These are phyloP conservation scores for Phortica variegata DNA, from an alignment of 1,140 invertebrate species.

Conservation along the genomic window DNA sequence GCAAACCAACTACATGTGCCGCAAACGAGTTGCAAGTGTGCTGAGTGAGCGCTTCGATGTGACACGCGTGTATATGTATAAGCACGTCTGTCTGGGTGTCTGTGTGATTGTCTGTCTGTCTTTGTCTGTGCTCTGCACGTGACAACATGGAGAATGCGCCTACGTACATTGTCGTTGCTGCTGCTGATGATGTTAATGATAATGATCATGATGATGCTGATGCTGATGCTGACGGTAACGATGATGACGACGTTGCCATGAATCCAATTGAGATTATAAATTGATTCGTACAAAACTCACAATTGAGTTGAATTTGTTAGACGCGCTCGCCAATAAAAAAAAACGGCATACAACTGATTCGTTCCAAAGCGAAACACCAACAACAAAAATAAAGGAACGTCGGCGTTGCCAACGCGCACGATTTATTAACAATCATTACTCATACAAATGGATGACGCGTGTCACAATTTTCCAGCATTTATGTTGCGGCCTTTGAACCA, in stretches of 20 bases:
- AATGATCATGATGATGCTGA: no score
- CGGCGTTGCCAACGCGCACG: conserved; percentile 14
- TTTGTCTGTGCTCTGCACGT: conserved; percentile 27
- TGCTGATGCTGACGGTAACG: no score
- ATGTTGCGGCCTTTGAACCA: conserved; percentile 45
- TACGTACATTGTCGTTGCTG: no score
- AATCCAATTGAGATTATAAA: conserved; percentile 36
- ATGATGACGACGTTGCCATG: conserved; percentile 28
- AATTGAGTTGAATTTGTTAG: conserved; percentile 50
- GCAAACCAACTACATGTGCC: conserved; percentile 46
- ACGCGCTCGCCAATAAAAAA: conserved; percentile 8
- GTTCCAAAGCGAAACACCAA: no score
- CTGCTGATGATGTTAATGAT: no score
- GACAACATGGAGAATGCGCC: conserved; percentile 27
- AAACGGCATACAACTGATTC: no score
- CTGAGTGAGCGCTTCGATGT: neutral
- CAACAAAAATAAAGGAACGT: no score
- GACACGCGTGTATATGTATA: conserved; percentile 22
- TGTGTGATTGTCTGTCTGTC: neutral
- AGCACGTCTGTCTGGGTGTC: neutral
- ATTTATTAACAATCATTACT: conserved; percentile 55
- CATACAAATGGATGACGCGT: conserved; percentile 53
- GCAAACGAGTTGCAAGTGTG: conserved; percentile 30
- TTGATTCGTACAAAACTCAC: conserved; percentile 50
- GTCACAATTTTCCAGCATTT: conserved; percentile 53